Percentiles rank a stretch among this genome's conserved stretches.
phyloP scores from a whole-genome alignment of 64 coral and sea anemone species.

The Trachythela sp. region DNA sequence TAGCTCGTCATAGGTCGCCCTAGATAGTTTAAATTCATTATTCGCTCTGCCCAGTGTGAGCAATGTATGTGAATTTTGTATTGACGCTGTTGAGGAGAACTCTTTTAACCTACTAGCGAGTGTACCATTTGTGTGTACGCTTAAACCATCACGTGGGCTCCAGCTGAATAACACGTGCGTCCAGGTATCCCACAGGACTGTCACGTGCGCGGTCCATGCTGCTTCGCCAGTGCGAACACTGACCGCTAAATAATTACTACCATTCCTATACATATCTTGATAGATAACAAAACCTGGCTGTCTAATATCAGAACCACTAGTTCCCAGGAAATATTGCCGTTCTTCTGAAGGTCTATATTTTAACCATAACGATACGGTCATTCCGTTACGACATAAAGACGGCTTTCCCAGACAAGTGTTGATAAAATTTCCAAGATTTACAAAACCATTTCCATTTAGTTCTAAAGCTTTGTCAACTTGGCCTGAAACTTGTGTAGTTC shows the following conservation, averaged over 20 bases:
- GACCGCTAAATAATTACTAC: slow-evolving; percentile 62
- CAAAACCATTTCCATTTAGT: slow-evolving; percentile 75
- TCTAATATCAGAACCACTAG: slow-evolving; percentile 62
- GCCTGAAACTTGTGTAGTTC: background rate
- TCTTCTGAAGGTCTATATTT: slow-evolving; percentile 53
- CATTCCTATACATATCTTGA: slow-evolving; percentile 63
- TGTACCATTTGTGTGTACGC: slow-evolving; percentile 69
- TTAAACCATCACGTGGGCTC: slow-evolving; percentile 62
- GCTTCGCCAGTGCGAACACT: slow-evolving; percentile 72
- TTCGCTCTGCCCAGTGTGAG: slow-evolving; percentile 83
- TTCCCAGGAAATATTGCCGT: slow-evolving; percentile 79
- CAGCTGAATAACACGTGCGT: slow-evolving; percentile 86
- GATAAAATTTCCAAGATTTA: slow-evolving; percentile 72
- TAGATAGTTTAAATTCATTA: slow-evolving; percentile 56
- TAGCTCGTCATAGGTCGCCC: slow-evolving; percentile 71
- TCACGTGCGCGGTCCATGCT: slow-evolving; percentile 77
- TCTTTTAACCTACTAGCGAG: slow-evolving; percentile 33
- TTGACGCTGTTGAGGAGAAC: slow-evolving; percentile 29
- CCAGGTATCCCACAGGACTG: slow-evolving; percentile 63
- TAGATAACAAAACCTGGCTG: slow-evolving; percentile 77
- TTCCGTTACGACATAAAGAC: slow-evolving; percentile 58
- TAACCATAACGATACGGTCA: slow-evolving; percentile 82
- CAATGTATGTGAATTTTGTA: slow-evolving; percentile 44
- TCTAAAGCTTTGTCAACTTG: slow-evolving; percentile 56
- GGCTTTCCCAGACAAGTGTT: slow-evolving; percentile 87